Conservation (phyloP, 2,113 vertebrate genomes). For the Spea multiplicata region DNA sequence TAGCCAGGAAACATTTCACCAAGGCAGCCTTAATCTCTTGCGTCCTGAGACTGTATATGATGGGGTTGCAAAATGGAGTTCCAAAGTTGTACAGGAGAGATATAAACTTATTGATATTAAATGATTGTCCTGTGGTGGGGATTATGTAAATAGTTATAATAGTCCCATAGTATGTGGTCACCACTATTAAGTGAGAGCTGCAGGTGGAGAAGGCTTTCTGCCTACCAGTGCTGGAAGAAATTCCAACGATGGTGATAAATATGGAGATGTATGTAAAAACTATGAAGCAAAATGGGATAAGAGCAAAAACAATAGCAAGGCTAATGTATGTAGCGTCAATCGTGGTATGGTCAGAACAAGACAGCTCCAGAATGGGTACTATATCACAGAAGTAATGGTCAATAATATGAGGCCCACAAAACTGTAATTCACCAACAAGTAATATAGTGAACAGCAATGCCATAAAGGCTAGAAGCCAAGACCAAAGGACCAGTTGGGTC, state of each 20-base stretch:
- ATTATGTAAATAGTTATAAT: too few species aligned
- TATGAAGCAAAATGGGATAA: background rate
- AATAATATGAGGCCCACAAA: background rate
- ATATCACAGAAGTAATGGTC: slow-evolving; percentile 11
- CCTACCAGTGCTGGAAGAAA: slow-evolving; percentile 5
- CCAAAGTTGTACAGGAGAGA: too few species aligned
- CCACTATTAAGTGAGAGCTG: slow-evolving; percentile 6
- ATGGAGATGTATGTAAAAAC: background rate
- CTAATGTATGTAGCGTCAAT: background rate
- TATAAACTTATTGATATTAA: too few species aligned
- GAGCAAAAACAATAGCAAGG: background rate
- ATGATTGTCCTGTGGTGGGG: too few species aligned
- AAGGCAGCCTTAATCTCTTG: too few species aligned
- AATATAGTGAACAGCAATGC: background rate
- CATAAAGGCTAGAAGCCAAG: background rate
- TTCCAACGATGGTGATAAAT: background rate
- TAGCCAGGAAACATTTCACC: too few species aligned
- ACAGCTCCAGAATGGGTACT: background rate
- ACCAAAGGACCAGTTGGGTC: background rate
- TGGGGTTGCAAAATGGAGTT: too few species aligned
- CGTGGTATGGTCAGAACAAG: background rate
- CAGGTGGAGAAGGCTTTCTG: slow-evolving; percentile 27
- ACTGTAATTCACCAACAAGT: background rate
- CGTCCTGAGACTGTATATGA: too few species aligned
- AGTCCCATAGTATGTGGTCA: slow-evolving; percentile 1